These are phyloP conservation scores for Morbakka virulenta DNA, from an alignment of 30 jellyfish, hydroid and myxozoan species.

Conservation along the genomic window DNA sequence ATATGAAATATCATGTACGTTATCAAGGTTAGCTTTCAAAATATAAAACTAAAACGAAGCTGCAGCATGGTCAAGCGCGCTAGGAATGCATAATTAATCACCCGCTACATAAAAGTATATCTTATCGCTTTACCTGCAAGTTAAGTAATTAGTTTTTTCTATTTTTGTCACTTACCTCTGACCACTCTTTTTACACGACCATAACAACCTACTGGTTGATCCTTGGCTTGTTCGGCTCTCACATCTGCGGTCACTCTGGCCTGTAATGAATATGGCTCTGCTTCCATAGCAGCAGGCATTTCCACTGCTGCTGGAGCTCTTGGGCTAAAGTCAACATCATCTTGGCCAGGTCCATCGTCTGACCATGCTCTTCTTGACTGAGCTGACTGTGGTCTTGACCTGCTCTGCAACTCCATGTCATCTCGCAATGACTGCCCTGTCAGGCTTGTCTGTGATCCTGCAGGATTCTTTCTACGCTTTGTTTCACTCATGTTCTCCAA, in stretches of 20 bases:
- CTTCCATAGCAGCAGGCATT: constrained; percentile 96
- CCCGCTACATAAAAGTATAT: too few relatives aligned
- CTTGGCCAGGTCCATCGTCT: constrained; percentile 97
- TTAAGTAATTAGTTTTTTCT: too few relatives aligned
- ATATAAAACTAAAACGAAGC: too few relatives aligned
- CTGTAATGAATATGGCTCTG: constrained; percentile 95
- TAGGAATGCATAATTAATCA: too few relatives aligned
- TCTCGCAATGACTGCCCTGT: constrained; percentile 71
- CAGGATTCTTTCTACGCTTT: constrained; percentile 70
- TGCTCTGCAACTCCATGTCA: constrained; percentile 85
- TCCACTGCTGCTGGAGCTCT: constrained; percentile 89
- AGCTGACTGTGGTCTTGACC: constrained; percentile 71
- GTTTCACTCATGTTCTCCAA: constrained; percentile 69
- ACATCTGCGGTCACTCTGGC: constrained; percentile 88
- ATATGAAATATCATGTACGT: too few relatives aligned
- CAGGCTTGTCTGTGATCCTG: constrained; percentile 91
- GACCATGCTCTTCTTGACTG: constrained; percentile 82
- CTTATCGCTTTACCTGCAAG: too few relatives aligned
- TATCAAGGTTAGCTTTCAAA: too few relatives aligned
- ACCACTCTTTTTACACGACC: constrained; percentile 75
- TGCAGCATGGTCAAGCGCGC: too few relatives aligned
- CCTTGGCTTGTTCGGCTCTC: constrained; percentile 76
- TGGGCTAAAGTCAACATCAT: constrained; percentile 95
- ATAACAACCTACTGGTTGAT: constrained; percentile 85
- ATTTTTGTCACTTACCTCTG: constrained; percentile 88